Conservation (phyloP, 23 tunicate species). For the Phallusia fumigata region DNA sequence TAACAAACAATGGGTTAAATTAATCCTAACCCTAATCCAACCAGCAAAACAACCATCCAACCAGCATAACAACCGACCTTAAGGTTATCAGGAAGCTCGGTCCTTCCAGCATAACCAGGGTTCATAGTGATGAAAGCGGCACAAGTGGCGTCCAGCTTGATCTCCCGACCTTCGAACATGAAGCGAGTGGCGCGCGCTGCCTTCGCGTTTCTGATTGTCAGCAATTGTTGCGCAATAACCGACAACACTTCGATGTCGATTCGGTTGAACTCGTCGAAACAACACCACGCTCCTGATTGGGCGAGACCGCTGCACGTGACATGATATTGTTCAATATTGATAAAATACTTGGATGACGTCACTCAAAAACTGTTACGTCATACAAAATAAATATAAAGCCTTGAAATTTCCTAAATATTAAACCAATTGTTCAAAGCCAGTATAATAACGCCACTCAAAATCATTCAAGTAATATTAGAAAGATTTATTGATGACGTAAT, state of each 20-base stretch:
- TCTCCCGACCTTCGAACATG: slow-evolving; percentile 99
- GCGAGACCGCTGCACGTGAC: slow-evolving; percentile 79
- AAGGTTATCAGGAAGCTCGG: slow-evolving; percentile 97
- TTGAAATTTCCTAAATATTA: too few relatives aligned
- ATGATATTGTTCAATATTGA: background rate
- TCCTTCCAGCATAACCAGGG: slow-evolving; percentile 99
- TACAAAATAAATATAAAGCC: too few relatives aligned
- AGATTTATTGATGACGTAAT: too few relatives aligned
- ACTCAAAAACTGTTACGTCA: too few relatives aligned
- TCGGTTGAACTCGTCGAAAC: slow-evolving; percentile 99
- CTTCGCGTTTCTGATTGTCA: slow-evolving; percentile 97
- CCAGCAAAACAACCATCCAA: background rate
- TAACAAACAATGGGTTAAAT: background rate
- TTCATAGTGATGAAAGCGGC: slow-evolving; percentile 99
- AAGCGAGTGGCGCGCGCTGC: slow-evolving; percentile 71
- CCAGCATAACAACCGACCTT: too few relatives aligned
- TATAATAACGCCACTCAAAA: too few relatives aligned
- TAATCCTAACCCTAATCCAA: background rate
- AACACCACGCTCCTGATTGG: slow-evolving; percentile 99
- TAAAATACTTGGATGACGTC: too few relatives aligned
- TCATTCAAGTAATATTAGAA: too few relatives aligned
- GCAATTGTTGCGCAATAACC: slow-evolving; percentile 98
- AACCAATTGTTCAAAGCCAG: too few relatives aligned
- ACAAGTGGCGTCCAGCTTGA: slow-evolving; percentile 89
- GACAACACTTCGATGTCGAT: slow-evolving; percentile 99